Evolutionary conservation across 1,140 invertebrate species (phyloP).

Genomic region (Zaprionus ornatus): DNA sequence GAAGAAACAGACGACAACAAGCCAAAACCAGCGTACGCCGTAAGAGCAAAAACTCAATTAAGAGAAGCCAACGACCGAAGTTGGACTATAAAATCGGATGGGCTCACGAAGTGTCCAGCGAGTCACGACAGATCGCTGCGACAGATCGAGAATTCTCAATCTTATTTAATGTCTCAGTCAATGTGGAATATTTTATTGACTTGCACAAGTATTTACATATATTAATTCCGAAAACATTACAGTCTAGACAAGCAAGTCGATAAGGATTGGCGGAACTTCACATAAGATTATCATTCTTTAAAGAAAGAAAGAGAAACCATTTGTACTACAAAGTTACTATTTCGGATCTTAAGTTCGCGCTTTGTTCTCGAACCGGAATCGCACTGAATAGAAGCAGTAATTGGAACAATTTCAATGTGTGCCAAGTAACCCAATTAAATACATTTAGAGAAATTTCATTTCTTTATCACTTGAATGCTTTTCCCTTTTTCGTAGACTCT

Average conservation of each 20-base stretch:
- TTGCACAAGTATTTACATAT: not conserved
- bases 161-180: slow-evolving; percentile 2
- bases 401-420: not conserved
- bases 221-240: not conserved
- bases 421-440: slow-evolving; percentile 54
- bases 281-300: not conserved
- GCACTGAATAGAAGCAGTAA: not conserved
- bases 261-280: not conserved
- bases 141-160: slow-evolving; percentile 30
- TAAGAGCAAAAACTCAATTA: slow-evolving; percentile 34
- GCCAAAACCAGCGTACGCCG: not conserved
- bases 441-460: slow-evolving; percentile 15
- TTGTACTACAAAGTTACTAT: not conserved
- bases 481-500: slow-evolving; percentile 5
- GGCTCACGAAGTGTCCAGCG: slow-evolving; percentile 42
- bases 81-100: slow-evolving; percentile 49
- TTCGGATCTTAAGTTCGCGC: not conserved
- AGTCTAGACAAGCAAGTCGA: not conserved
- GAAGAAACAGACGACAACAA: not conserved
- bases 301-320: not conserved
- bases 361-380: slow-evolving; percentile 1
- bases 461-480: slow-evolving; percentile 21
- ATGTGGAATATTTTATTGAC: not conserved
- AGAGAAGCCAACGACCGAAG: slow-evolving; percentile 43
- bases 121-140: slow-evolving; percentile 38